Conservation (phyloP, 2,888 invertebrate genomes). For the Esperia sulphurella region DNA sequence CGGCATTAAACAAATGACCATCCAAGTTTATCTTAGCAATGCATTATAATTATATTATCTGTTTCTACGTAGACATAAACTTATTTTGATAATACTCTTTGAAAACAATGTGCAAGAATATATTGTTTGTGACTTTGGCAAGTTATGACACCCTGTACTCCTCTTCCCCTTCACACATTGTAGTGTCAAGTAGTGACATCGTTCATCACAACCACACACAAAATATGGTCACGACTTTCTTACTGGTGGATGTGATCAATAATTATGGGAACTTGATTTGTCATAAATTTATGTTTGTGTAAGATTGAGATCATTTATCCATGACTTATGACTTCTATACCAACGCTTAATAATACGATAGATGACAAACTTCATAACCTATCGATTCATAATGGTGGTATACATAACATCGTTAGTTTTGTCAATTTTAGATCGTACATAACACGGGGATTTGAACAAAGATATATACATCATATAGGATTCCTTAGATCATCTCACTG, state of each 20-base stretch:
- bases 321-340: slow-evolving; percentile 10
- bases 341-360: slow-evolving; percentile 4
- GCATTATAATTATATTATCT: too few relatives aligned
- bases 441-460: slow-evolving; percentile 17
- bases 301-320: slow-evolving; percentile 31
- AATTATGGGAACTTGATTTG: neutral
- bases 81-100: too few relatives aligned
- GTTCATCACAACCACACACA: neutral
- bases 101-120: too few relatives aligned
- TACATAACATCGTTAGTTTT: neutral
- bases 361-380: slow-evolving; percentile 1
- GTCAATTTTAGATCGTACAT: slow-evolving; percentile 8
- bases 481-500: neutral
- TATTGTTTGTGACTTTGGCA: too few relatives aligned
- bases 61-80: too few relatives aligned
- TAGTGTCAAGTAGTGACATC: neutral
- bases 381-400: neutral
- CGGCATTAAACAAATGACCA: too few relatives aligned
- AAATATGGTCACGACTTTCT: neutral
- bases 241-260: neutral
- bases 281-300: slow-evolving; percentile 4
- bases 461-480: neutral
- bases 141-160: neutral
- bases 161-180: neutral
- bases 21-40: too few relatives aligned